Evolutionary conservation across 2,888 invertebrate species (phyloP).

Genomic region (Mantis religiosa): DNA sequence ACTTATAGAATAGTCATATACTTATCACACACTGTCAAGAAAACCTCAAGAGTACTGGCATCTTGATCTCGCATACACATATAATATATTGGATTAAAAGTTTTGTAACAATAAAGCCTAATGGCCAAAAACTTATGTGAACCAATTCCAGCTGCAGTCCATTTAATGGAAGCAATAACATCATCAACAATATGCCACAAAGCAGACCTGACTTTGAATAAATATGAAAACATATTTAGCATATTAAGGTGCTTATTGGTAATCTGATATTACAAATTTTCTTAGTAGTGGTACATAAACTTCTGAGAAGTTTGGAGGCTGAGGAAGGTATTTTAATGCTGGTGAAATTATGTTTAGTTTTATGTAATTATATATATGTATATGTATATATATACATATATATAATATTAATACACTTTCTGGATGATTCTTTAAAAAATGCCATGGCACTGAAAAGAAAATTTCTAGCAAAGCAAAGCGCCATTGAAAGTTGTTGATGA

Average conservation of each 20-base stretch:
- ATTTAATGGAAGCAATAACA: neutral
- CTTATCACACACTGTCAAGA: constrained; percentile 10
- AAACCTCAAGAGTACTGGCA: neutral
- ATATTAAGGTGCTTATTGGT: neutral
- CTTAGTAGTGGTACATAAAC: neutral
- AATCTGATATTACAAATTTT: neutral
- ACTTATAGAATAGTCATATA: constrained; percentile 7
- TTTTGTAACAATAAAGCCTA: constrained; percentile 11
- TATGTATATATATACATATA: too few species aligned
- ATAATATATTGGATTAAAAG: constrained; percentile 14
- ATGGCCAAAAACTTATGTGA: constrained; percentile 7
- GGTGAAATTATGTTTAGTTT: neutral
- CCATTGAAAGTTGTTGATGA: neutral
- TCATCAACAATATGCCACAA: neutral
- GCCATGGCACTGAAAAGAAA: neutral
- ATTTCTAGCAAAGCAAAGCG: neutral
- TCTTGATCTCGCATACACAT: constrained; percentile 6
- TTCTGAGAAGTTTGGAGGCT: neutral
- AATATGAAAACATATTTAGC: neutral
- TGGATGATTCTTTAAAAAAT: neutral
- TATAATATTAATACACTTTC: neutral
- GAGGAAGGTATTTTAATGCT: neutral
- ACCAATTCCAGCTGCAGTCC: neutral
- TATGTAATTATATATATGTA: too few species aligned
- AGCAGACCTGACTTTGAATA: neutral